Percentiles rank a stretch among this genome's conserved stretches.
Conservation (phyloP, 2,797 vertebrate genomes). For the Bovichtus variegatus region DNA sequence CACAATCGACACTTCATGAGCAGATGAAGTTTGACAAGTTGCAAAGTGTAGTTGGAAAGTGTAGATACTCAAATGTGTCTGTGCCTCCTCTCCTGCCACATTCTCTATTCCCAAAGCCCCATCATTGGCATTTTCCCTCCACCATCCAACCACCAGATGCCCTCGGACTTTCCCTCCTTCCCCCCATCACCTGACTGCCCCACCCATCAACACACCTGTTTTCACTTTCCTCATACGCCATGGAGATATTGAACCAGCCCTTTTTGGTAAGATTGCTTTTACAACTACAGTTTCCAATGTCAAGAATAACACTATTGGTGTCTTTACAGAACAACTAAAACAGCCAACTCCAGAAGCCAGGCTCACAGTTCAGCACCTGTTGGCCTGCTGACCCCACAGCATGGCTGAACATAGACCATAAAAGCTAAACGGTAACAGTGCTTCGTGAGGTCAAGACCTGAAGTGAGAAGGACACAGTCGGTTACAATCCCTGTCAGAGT, state of each 20-base stretch:
- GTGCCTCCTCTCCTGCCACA: not conserved
- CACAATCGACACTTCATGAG: no score
- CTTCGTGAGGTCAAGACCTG: slow-evolving; percentile 26
- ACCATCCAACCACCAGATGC: not conserved
- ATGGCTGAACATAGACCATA: slow-evolving; percentile 25
- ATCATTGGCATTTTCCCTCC: not conserved
- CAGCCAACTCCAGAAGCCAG: not conserved
- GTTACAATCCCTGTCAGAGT: slow-evolving; percentile 20
- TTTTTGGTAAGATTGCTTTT: not conserved
- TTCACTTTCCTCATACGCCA: not conserved
- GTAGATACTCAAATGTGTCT: no score
- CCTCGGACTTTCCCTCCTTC: not conserved
- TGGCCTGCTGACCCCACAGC: slow-evolving; percentile 25
- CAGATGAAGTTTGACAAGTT: not conserved
- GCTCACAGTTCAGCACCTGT: slow-evolving; percentile 21
- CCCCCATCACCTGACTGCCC: not conserved
- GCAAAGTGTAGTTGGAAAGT: no score
- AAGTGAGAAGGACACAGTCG: slow-evolving; percentile 16
- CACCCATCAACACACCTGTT: not conserved
- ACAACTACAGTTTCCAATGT: not conserved
- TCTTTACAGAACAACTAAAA: not conserved
- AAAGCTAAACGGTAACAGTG: slow-evolving; percentile 24
- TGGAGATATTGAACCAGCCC: not conserved
- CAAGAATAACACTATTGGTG: not conserved
- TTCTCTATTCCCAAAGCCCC: not conserved